Evolutionary conservation across 1,140 invertebrate genomes (phyloP).

Genomic region (Panonychus citri): DNA sequence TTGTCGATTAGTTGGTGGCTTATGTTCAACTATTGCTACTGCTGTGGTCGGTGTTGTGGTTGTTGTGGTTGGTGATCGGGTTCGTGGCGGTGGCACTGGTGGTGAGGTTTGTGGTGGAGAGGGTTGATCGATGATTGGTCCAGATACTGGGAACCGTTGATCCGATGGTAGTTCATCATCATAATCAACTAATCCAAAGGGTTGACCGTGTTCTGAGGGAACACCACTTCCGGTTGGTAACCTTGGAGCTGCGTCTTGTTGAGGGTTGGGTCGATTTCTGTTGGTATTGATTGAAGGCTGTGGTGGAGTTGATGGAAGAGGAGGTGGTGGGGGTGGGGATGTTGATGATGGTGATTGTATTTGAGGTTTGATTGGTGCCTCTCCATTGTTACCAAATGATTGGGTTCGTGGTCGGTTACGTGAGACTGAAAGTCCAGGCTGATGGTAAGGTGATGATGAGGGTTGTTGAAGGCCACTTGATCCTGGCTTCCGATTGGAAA

Average conservation of each 20-base stretch:
- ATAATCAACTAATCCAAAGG: slow-evolving; percentile 4
- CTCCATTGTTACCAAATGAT: neutral
- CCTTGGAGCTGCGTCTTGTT: neutral
- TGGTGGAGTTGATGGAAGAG: neutral
- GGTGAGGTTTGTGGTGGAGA: neutral
- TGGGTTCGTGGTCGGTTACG: neutral
- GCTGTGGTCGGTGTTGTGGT: neutral
- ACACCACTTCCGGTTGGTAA: neutral
- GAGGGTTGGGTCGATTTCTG: slow-evolving; percentile 7
- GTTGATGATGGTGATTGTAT: neutral
- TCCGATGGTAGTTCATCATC: neutral
- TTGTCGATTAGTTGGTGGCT: neutral
- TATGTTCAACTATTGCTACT: neutral
- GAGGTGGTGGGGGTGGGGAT: neutral
- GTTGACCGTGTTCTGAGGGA: neutral
- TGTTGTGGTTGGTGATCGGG: neutral
- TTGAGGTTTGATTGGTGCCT: neutral
- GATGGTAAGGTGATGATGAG: neutral
- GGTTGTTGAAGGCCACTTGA: neutral
- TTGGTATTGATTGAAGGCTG: too few species aligned
- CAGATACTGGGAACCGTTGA: neutral
- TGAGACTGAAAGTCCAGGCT: neutral
- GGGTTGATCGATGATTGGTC: neutral
- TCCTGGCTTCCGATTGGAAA: neutral
- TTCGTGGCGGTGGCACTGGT: neutral